Evolutionary conservation across 2,888 invertebrate species (phyloP).

Genomic region (Pantelozetes paolii): DNA sequence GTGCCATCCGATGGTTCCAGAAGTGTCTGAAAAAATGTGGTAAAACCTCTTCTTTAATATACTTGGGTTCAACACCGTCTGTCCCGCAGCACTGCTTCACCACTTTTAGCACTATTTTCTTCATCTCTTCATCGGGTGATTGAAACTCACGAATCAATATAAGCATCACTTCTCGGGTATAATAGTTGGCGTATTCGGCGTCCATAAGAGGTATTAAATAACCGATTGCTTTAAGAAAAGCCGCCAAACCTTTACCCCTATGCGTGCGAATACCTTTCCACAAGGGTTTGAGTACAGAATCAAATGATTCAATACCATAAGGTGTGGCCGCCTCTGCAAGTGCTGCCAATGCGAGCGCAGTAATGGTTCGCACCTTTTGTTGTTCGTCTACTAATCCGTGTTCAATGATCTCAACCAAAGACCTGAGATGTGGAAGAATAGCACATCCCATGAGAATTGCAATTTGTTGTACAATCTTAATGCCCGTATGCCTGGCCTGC

Average conservation of each 20-base stretch:
- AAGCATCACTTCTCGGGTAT: slow-evolving; percentile 98
- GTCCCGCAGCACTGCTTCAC: slow-evolving; percentile 99
- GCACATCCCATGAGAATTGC: slow-evolving; percentile 99
- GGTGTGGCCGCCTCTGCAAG: slow-evolving; percentile 98
- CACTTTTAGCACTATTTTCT: slow-evolving; percentile 98
- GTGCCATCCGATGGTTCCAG: slow-evolving; percentile 99
- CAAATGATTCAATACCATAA: slow-evolving; percentile 99
- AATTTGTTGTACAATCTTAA: slow-evolving; percentile 99
- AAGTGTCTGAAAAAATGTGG: slow-evolving; percentile 99
- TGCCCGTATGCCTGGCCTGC: slow-evolving; percentile 97
- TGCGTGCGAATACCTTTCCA: slow-evolving; percentile 96
- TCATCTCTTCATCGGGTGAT: slow-evolving; percentile 99
- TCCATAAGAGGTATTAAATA: slow-evolving; percentile 99
- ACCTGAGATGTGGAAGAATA: slow-evolving; percentile 94
- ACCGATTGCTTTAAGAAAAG: slow-evolving; percentile 98
- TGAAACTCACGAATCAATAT: slow-evolving; percentile 98
- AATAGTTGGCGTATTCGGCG: slow-evolving; percentile 98
- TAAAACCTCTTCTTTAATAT: slow-evolving; percentile 97
- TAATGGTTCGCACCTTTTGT: slow-evolving; percentile 98
- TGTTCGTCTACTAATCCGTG: slow-evolving; percentile 97
- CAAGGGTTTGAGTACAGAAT: slow-evolving; percentile 95
- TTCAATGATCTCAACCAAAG: slow-evolving; percentile 97
- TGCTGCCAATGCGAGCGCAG: slow-evolving; percentile 95
- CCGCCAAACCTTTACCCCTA: slow-evolving; percentile 80
- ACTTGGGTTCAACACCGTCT: slow-evolving; percentile 98